These are phyloP conservation scores for Dryobotodes eremita DNA, from an alignment of 2,888 invertebrate species.

Conservation along the genomic window DNA sequence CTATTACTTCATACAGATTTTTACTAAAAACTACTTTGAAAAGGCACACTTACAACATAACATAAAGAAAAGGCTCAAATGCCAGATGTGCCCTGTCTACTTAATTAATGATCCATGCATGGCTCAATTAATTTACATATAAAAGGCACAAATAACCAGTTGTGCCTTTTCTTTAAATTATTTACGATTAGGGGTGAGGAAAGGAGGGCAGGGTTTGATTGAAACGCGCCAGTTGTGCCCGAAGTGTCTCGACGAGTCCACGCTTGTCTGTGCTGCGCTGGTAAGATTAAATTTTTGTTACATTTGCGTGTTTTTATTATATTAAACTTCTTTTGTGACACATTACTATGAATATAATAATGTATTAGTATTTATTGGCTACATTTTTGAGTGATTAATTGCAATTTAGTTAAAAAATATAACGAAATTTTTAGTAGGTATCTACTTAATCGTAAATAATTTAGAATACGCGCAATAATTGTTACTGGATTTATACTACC, in stretches of 20 bases:
- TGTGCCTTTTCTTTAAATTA: slow-evolving; percentile 22
- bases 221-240: slow-evolving; percentile 19
- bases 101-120: slow-evolving; percentile 14
- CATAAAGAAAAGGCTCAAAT: slow-evolving; percentile 20
- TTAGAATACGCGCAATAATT: too few relatives aligned
- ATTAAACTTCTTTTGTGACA: not conserved
- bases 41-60: too few relatives aligned
- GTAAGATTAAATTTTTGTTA: slow-evolving; percentile 9
- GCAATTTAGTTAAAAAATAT: slow-evolving; percentile 13
- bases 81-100: slow-evolving; percentile 19
- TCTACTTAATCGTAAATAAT: too few relatives aligned
- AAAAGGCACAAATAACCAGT: slow-evolving; percentile 22
- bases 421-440: slow-evolving; percentile 7
- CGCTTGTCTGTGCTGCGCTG: slow-evolving; percentile 16
- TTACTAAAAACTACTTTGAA: too few relatives aligned
- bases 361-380: slow-evolving; percentile 10
- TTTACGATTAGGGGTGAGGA: slow-evolving; percentile 23
- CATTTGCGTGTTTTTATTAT: slow-evolving; percentile 15
- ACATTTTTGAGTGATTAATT: slow-evolving; percentile 16
- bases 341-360: not conserved
- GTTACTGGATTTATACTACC: too few relatives aligned
- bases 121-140: slow-evolving; percentile 15
- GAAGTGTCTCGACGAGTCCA: slow-evolving; percentile 18
- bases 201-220: slow-evolving; percentile 27
- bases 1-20: too few relatives aligned